Evolutionary conservation across 2,888 invertebrate species (phyloP), one percentile per base, ranked within the genome.

Genomic region (Cheiracanthium punctorium): DNA sequence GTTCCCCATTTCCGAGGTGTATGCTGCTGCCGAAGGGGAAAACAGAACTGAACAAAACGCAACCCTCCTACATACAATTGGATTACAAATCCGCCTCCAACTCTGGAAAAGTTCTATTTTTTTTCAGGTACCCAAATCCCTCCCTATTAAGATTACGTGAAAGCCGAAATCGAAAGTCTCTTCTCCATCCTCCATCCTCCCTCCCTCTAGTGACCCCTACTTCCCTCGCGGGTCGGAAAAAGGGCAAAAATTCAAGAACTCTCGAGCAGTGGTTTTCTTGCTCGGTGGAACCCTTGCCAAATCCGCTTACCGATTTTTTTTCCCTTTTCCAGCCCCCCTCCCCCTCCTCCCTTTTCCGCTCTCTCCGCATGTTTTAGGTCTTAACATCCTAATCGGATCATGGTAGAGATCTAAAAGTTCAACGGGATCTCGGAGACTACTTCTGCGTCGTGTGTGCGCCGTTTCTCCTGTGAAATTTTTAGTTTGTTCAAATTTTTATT

Each of bases 351-450:
- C n/a, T n/a, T n/a, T n/a, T n/a, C 32, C 41, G 12, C 58, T 30
- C 74, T 58, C 17, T 48, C 37, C 24, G 14, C 37, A 2, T 32
- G n/a, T 67, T 64, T 30, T 52, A 76, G 71, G 71, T 71, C 76
- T 71, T 75, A 82, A 65, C 64, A 41, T 64, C 70, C 33, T 85
- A 85, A 85, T 85, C 84, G 79, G 84, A 85, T 85, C 84, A 85
- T 79, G 74, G 73, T 79, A 85, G 74, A 85, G 84, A 73, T 85
- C 79, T 80, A 74, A 85, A 85, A 85, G 84, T 85, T 85, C 84
- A 85, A 67, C 84, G n/a, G 84, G 84, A 85, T 79, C 79, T 79
- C 33, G 2, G 52, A 64, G 30, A 17, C 43, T 48, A 48, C 43
- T 48, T 48, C 14, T 48, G 10, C 17, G 17, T 17, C 2, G 10